These are phyloP conservation scores for Ditula angustiorana DNA, from an alignment of 2,888 invertebrate species.

Conservation along the genomic window DNA sequence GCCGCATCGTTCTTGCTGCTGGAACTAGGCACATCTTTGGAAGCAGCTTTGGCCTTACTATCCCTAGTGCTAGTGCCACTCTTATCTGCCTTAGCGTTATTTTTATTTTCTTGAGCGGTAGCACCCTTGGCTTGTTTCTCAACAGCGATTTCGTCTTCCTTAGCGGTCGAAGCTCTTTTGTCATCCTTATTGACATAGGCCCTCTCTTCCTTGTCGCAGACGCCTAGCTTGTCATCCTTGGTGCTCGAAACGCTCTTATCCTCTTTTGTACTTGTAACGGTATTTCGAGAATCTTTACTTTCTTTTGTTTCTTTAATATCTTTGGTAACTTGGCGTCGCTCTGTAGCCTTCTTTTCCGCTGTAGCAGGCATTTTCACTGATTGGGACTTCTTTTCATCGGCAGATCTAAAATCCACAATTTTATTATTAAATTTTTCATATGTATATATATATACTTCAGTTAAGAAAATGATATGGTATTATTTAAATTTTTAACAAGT, in stretches of 20 bases:
- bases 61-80: not conserved
- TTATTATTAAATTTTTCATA: too few relatives aligned
- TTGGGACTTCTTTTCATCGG: conserved; percentile 63
- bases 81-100: conserved; percentile 10
- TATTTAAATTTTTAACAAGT: too few relatives aligned
- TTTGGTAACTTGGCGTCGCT: conserved; percentile 65
- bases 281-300: conserved; percentile 57
- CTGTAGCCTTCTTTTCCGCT: conserved; percentile 61
- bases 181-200: not conserved
- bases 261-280: conserved; percentile 56
- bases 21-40: conserved; percentile 22
- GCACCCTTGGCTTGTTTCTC: conserved; percentile 9
- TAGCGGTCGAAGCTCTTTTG: not conserved
- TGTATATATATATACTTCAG: too few relatives aligned
- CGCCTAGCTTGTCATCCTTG: conserved; percentile 46
- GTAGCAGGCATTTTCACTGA: conserved; percentile 48
- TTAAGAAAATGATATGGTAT: too few relatives aligned
- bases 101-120: not conserved
- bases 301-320: conserved; percentile 76
- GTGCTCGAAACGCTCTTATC: conserved; percentile 48
- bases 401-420: conserved; percentile 49
- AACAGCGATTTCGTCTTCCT: not conserved
- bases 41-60: conserved; percentile 7
- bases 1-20: conserved; percentile 10
- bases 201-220: conserved; percentile 45